These are phyloP conservation scores for Notechis scutatus DNA, from an alignment of 2,113 vertebrate species.

Conservation along the genomic window DNA sequence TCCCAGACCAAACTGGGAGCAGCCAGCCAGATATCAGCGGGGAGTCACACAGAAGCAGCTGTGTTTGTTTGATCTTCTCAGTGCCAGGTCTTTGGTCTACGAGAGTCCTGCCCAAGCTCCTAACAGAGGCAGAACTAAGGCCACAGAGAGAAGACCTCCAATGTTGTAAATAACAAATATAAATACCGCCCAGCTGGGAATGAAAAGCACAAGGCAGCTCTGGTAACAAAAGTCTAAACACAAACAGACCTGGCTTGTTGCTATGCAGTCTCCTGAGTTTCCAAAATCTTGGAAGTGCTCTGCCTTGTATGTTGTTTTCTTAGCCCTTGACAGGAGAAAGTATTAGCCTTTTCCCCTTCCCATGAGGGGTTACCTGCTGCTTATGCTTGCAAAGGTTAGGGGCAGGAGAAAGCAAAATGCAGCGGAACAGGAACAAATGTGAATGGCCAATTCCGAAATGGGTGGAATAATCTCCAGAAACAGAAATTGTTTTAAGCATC, in stretches of 20 bases:
- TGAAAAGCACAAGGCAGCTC: slow-evolving; percentile 31
- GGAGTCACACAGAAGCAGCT: slow-evolving; percentile 60
- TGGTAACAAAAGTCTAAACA: slow-evolving; percentile 27
- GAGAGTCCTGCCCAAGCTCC: slow-evolving; percentile 51
- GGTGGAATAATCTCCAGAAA: slow-evolving; percentile 14
- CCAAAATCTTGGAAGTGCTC: slow-evolving; percentile 22
- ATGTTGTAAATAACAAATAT: slow-evolving; percentile 31
- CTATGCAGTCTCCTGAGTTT: slow-evolving; percentile 33
- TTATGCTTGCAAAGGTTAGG: slow-evolving; percentile 33
- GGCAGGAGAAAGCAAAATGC: slow-evolving; percentile 16
- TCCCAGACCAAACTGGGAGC: background rate
- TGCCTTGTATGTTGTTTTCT: background rate
- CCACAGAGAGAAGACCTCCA: slow-evolving; percentile 42
- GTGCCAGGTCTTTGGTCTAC: slow-evolving; percentile 59
- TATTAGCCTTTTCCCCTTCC: background rate
- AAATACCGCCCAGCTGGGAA: slow-evolving; percentile 36
- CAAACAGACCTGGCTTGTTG: slow-evolving; percentile 20
- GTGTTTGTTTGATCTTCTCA: slow-evolving; percentile 68
- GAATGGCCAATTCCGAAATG: background rate
- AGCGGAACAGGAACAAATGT: slow-evolving; percentile 32
- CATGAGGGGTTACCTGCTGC: background rate
- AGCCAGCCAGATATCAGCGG: background rate
- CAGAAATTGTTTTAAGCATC: background rate
- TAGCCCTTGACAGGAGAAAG: background rate
- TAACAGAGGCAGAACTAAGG: slow-evolving; percentile 61